These are phyloP conservation scores for Pocota personata DNA, from an alignment of 2,888 invertebrate species.

Conservation along the genomic window DNA sequence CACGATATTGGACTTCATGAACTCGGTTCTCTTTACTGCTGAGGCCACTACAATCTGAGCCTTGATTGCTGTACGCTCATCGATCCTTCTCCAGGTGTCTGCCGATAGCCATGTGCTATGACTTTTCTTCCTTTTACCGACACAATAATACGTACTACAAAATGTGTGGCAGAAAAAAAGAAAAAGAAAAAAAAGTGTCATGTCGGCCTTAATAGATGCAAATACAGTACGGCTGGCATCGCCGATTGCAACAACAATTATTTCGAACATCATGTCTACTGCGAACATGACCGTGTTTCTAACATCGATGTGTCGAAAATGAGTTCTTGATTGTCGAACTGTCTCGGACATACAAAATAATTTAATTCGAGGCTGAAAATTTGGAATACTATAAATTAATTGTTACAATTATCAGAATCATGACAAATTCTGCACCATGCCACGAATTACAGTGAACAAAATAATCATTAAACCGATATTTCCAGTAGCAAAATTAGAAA, in stretches of 20 bases:
- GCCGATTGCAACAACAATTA: background rate
- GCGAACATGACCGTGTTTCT: slow-evolving; percentile 60
- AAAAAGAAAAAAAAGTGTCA: background rate
- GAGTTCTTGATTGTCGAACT: slow-evolving; percentile 66
- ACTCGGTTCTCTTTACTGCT: too few relatives aligned
- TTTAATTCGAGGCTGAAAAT: slow-evolving; percentile 61
- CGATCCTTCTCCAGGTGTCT: too few relatives aligned
- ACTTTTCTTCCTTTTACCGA: too few relatives aligned
- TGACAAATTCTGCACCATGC: slow-evolving; percentile 40
- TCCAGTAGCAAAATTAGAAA: slow-evolving; percentile 22
- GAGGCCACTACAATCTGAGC: too few relatives aligned
- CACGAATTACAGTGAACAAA: slow-evolving; percentile 31
- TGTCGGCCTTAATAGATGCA: background rate
- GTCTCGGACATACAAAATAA: slow-evolving; percentile 71
- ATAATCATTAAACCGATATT: slow-evolving; percentile 2
- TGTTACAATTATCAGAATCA: slow-evolving; percentile 29
- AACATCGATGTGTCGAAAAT: slow-evolving; percentile 69
- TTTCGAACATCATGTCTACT: slow-evolving; percentile 56
- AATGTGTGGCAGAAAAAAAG: too few relatives aligned
- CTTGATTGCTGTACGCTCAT: too few relatives aligned
- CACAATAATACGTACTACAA: too few relatives aligned
- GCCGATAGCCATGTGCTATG: too few relatives aligned
- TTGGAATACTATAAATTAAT: slow-evolving; percentile 45
- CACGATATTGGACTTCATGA: too few relatives aligned
- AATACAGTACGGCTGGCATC: background rate